phyloP scores from a whole-genome alignment of 1,140 invertebrate species.

The Drosophila persimilis region DNA sequence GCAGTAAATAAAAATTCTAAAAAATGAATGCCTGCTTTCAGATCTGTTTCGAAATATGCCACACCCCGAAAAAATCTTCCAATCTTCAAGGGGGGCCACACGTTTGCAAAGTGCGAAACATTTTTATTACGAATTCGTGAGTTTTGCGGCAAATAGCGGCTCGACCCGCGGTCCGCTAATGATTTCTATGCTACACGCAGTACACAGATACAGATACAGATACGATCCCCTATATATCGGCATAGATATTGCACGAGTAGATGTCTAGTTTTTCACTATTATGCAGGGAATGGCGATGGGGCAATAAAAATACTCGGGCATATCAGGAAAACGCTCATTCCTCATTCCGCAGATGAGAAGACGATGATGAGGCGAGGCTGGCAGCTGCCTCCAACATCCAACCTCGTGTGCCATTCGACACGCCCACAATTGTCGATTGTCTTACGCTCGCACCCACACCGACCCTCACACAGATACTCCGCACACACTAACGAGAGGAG shows the following conservation, averaged over 20 bases:
- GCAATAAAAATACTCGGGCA: conserved; percentile 71
- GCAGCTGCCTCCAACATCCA: conserved; percentile 41
- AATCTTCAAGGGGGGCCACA: conserved; percentile 45
- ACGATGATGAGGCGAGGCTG: conserved; percentile 11
- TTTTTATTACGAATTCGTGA: conserved; percentile 79
- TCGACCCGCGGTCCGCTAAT: conserved; percentile 20
- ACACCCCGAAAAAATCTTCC: conserved; percentile 25
- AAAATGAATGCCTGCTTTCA: conserved; percentile 38
- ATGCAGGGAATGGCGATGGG: conserved; percentile 51
- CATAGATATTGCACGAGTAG: conserved; percentile 21
- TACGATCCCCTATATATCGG: conserved; percentile 10
- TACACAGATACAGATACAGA: too few species aligned
- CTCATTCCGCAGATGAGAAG: conserved; percentile 6
- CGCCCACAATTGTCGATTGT: conserved; percentile 68
- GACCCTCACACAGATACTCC: conserved; percentile 7
- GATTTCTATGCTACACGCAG: too few species aligned
- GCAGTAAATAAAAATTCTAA: conserved; percentile 33
- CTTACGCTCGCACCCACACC: conserved; percentile 27
- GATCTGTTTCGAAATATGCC: conserved; percentile 27
- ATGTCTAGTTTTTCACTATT: conserved; percentile 61
- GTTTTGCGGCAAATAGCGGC: conserved; percentile 64
- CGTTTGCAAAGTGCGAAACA: conserved; percentile 67
- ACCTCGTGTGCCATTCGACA: conserved; percentile 56
- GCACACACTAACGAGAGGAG: not conserved
- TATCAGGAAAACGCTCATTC: conserved; percentile 32